phyloP scores from a whole-genome alignment of 2,888 invertebrate species.

The Chymomyza amoena region DNA sequence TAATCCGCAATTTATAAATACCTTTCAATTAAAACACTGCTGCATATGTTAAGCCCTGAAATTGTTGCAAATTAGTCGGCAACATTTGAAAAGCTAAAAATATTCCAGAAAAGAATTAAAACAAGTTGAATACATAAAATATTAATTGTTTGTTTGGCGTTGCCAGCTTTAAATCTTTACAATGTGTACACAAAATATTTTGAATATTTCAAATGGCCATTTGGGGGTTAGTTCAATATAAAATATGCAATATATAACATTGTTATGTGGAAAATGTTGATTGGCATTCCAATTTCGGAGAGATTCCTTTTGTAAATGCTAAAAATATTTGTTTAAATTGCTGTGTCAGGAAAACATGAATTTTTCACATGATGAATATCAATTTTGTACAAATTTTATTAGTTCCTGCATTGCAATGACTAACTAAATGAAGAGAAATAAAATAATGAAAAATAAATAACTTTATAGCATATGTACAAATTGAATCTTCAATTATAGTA shows the following conservation, averaged over 20 bases:
- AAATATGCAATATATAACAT: background rate
- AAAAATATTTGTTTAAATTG: background rate
- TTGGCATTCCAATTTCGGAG: background rate
- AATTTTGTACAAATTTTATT: background rate
- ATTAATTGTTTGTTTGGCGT: background rate
- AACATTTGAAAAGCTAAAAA: background rate
- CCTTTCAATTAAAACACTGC: background rate
- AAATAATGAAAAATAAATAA: too few relatives aligned
- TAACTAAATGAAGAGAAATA: background rate
- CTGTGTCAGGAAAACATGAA: background rate
- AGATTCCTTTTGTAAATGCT: background rate
- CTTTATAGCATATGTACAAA: too few relatives aligned
- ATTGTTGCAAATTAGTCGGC: background rate
- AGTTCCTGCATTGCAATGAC: background rate
- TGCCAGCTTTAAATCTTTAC: background rate
- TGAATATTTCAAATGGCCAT: background rate
- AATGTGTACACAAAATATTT: background rate
- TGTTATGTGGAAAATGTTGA: background rate
- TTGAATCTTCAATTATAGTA: too few relatives aligned
- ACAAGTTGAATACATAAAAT: background rate
- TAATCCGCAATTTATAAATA: background rate
- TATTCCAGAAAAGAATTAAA: background rate
- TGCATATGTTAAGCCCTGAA: background rate
- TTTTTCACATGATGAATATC: background rate
- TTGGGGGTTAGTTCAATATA: background rate